These are phyloP conservation scores for Nothocercus nigrocapillus DNA, from an alignment of 2,113 vertebrate species.

Conservation along the genomic window DNA sequence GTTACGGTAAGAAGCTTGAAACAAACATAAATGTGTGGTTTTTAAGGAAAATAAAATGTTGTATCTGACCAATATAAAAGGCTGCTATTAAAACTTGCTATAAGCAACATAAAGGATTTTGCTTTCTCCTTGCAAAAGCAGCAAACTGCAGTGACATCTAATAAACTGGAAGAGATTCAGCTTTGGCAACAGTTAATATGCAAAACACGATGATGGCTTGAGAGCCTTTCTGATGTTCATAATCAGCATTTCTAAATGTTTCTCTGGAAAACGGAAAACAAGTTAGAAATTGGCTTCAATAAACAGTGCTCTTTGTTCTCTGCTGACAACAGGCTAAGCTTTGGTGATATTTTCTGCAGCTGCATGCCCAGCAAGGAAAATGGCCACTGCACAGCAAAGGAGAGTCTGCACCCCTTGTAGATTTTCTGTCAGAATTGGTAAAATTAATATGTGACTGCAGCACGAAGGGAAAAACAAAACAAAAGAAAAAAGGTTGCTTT, in stretches of 20 bases:
- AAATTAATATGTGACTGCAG: not conserved
- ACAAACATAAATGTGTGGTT: constrained; percentile 66
- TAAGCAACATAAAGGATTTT: constrained; percentile 16
- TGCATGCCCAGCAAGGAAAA: not conserved
- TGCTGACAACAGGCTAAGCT: not conserved
- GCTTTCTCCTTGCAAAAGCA: not conserved
- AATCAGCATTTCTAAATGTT: constrained; percentile 27
- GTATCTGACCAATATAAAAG: constrained; percentile 51
- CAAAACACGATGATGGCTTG: constrained; percentile 39
- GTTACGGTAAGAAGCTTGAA: constrained; percentile 75
- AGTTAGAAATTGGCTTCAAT: constrained; percentile 11
- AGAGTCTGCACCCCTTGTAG: not conserved
- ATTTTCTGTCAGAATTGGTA: not conserved
- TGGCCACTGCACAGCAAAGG: not conserved
- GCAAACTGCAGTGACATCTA: not conserved
- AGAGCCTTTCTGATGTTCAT: not conserved
- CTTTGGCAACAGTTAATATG: not conserved
- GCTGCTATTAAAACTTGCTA: constrained; percentile 61
- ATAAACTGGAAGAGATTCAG: not conserved
- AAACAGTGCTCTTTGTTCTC: not conserved
- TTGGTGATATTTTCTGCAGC: not conserved
- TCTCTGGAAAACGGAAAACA: constrained; percentile 60
- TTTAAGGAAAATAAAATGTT: constrained; percentile 74
- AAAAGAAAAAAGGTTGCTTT: not conserved
- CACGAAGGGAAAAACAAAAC: not conserved